Evolutionary conservation across 2,888 invertebrate genomes (phyloP).

Genomic region (Clistopyga incitator): DNA sequence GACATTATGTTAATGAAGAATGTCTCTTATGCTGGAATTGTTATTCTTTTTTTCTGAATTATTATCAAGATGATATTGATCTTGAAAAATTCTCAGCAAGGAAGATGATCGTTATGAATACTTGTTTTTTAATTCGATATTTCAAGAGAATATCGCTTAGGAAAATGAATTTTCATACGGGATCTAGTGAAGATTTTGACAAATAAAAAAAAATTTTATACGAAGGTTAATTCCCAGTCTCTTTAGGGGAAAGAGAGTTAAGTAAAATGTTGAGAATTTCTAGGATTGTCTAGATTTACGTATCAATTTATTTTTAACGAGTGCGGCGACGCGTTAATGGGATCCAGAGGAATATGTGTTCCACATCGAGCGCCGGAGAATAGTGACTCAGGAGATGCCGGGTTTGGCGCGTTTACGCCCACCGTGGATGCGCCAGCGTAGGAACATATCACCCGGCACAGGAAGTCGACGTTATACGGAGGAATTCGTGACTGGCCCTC

Average conservation of each 20-base stretch:
- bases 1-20: not conserved
- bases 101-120: too few species aligned
- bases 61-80: too few species aligned
- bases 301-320: slow-evolving; percentile 33
- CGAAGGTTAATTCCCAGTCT: not conserved
- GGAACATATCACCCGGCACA: slow-evolving; percentile 47
- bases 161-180: too few species aligned
- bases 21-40: not conserved
- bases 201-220: too few species aligned
- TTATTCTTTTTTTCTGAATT: not conserved
- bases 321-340: slow-evolving; percentile 40
- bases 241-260: not conserved
- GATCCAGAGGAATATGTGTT: slow-evolving; percentile 49
- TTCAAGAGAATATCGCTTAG: too few species aligned
- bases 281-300: slow-evolving; percentile 10
- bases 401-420: slow-evolving; percentile 45
- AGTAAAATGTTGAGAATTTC: not conserved
- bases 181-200: too few species aligned
- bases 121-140: too few species aligned
- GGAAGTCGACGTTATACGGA: slow-evolving; percentile 56
- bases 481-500: slow-evolving; percentile 58
- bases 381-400: slow-evolving; percentile 56
- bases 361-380: slow-evolving; percentile 29
- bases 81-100: too few species aligned
- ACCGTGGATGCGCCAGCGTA: slow-evolving; percentile 41